A percentile compares a stretch with the other conserved stretches of the same genome.
Evolutionary conservation across 1,140 invertebrate genomes (phyloP).

Genomic region (Orchestia grillus): DNA sequence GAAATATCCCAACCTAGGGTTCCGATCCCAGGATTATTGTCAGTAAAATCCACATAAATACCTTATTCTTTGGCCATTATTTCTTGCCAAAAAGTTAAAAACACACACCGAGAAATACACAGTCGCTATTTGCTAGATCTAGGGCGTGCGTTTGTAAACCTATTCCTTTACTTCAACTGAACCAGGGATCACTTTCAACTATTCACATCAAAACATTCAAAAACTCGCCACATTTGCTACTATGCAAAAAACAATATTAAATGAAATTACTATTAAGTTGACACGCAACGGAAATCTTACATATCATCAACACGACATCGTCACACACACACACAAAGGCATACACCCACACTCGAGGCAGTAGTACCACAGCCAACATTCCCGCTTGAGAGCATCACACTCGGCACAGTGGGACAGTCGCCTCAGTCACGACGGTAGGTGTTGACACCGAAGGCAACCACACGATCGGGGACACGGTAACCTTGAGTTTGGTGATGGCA

Average conservation of each 20-base stretch:
- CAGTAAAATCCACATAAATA: not conserved
- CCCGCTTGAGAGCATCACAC: no score
- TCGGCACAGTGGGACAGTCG: no score
- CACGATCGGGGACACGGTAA: no score
- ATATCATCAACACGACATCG: no score
- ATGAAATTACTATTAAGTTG: no score
- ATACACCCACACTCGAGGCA: no score
- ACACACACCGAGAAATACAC: not conserved
- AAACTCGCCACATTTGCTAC: not conserved
- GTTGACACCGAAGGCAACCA: no score
- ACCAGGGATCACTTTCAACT: not conserved
- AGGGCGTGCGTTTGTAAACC: no score
- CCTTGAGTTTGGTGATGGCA: constrained; percentile 67
- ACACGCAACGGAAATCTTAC: no score
- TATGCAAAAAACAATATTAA: not conserved
- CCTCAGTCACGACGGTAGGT: not conserved
- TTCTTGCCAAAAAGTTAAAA: not conserved
- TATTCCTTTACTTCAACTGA: not conserved
- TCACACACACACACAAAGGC: no score
- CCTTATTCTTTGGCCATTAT: not conserved
- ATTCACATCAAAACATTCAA: not conserved
- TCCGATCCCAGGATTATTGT: not conserved
- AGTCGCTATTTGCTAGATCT: no score
- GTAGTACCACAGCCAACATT: no score
- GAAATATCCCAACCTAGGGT: not conserved